A percentile compares a stretch with the other conserved stretches of the same genome.
These are phyloP conservation scores for Erannis defoliaria DNA, from an alignment of 2,888 invertebrate species.

Conservation along the genomic window DNA sequence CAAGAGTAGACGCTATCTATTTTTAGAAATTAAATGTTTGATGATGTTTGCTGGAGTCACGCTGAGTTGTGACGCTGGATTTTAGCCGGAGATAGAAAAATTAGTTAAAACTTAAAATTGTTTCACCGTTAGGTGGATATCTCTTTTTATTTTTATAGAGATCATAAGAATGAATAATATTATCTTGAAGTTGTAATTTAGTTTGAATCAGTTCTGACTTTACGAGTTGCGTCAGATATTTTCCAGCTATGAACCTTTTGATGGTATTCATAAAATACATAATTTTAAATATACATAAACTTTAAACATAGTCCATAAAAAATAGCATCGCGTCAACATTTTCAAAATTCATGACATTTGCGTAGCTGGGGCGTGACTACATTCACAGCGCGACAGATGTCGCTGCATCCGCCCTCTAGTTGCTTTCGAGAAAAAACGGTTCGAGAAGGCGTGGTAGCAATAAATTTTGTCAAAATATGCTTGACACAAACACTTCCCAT, in stretches of 20 bases:
- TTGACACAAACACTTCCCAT: slow-evolving; percentile 83
- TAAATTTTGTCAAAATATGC: slow-evolving; percentile 87
- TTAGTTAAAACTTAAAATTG: not conserved
- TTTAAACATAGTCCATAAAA: slow-evolving; percentile 20
- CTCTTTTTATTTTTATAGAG: not conserved
- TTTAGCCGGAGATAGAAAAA: not conserved
- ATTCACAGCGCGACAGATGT: slow-evolving; percentile 79
- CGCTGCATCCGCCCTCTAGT: slow-evolving; percentile 73
- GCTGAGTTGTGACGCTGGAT: slow-evolving; percentile 62
- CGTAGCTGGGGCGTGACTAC: slow-evolving; percentile 70
- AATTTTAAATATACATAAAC: not conserved
- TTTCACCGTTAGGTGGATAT: not conserved
- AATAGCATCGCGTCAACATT: slow-evolving; percentile 53
- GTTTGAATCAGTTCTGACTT: too few relatives aligned
- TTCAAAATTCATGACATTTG: slow-evolving; percentile 63
- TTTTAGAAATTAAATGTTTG: slow-evolving; percentile 3
- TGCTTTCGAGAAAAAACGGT: slow-evolving; percentile 68
- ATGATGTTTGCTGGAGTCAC: slow-evolving; percentile 57
- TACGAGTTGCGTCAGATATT: too few relatives aligned
- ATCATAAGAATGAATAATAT: not conserved
- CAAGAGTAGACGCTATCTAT: not conserved
- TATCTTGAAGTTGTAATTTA: too few relatives aligned
- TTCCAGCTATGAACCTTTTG: too few relatives aligned
- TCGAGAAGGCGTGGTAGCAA: slow-evolving; percentile 82
- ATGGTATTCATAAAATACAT: too few relatives aligned